phyloP scores from a whole-genome alignment of 2,797 vertebrate species.

The Choloepus didactylus region DNA sequence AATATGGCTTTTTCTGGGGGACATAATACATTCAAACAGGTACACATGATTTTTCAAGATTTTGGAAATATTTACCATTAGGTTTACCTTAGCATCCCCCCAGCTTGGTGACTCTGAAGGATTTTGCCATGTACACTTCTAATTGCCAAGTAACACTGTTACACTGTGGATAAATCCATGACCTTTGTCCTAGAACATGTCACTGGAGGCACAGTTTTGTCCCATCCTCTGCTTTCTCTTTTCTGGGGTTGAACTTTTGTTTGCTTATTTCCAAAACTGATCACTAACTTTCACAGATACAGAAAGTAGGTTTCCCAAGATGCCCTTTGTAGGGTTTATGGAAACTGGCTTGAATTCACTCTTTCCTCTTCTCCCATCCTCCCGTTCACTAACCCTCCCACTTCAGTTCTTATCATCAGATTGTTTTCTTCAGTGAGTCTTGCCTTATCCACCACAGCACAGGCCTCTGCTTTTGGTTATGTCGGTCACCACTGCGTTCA shows the following conservation, averaged over 20 bases:
- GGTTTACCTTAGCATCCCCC: neutral
- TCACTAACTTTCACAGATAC: neutral
- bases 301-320: no score
- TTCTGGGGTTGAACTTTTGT: neutral
- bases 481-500: neutral
- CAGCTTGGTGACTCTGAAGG: neutral
- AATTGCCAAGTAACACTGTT: neutral
- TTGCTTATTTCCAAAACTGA: neutral
- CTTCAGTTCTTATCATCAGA: neutral
- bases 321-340: neutral
- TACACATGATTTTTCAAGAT: neutral
- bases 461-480: neutral
- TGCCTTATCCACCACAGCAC: neutral
- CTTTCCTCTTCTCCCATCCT: no score
- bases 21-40: no score
- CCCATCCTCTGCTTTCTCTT: constrained; percentile 14
- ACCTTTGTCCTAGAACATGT: neutral
- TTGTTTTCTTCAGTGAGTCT: neutral
- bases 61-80: neutral
- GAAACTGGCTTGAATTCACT: neutral
- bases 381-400: neutral
- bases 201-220: neutral
- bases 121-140: neutral
- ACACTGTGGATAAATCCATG: neutral
- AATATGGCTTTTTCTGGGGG: no score